Base-by-base conservation (phyloP, 2,888 invertebrate species). In the Drosophila formosana region DNA sequence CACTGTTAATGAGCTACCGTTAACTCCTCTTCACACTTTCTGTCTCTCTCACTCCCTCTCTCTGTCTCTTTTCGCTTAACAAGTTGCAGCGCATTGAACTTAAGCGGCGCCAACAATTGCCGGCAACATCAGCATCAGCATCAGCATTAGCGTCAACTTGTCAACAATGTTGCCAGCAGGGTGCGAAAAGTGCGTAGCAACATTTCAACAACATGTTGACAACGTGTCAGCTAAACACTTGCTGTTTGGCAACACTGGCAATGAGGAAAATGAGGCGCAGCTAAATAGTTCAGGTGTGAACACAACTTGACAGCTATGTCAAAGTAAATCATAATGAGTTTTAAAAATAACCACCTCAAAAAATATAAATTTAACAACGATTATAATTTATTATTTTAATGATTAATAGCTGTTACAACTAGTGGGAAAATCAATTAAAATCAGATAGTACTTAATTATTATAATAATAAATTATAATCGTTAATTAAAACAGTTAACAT, bases 31-130 rank as follows among this genome's bases (percentile, higher is more conserved):
- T 25, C 32, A 6, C 18, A 18, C 18, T 18, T 2, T 18, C 18
- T 18, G 18, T 18, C 18, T 18, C 39, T n/a, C 18, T 26, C 32
- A 3, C 32, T 32, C 32, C 1, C 18, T 18, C 1, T 18, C 18
- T 18, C 39, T n/a, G 1, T 26, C 32, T 3, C 32, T 32, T 9
- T 32, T 32, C 32, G 32, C 39, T 18, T 25, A 55, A 18, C 34
- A 32, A 49, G 52, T 4, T 52, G 66, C 73, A 55, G 80, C 82
- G 49, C 81, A 83, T 82, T 82, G 81, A 82, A 82, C 81, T 82
- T 77, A 69, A 65, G 57, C 41, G 18, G 32, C 30, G 50, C 30
- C 53, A 28, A 49, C 45, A 58, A 57, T 55, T 57, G 49, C 23
- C 67, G 43, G 55, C 61, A 46, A 50, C 45, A 69, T 60, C 11